Evolutionary conservation across 2,113 vertebrate genomes (phyloP), one percentile per base, ranked within the genome.

Genomic region (Cynopterus brachyotis): DNA sequence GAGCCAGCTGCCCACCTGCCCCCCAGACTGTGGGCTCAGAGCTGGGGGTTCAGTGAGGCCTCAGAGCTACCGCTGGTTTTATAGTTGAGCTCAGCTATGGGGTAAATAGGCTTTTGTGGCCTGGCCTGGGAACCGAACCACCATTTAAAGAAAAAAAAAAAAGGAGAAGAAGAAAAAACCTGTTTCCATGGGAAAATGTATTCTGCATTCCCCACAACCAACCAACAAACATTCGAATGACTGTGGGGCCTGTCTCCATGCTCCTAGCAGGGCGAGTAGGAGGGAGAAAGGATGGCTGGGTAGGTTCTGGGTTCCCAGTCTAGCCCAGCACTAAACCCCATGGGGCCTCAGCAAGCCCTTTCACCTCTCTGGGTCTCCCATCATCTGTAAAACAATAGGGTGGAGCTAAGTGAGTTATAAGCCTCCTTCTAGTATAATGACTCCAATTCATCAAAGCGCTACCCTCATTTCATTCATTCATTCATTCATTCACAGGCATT

Each of bases 61-160:
- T 96, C 97, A 42, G 92, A 95, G 93, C 96, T 96, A 97, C 88
- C 9, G 81, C 97, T 96, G 97, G 93, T 96, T 97, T 97, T 97
- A 96, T 95, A 97, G 96, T 92, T 91, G 95, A 96, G 91, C 94
- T 96, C 94, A 91, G 96, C 96, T 96, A 84, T 95, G 95, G 91
- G 91, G 93, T 97, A 97, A 98, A 98, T 97, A 97, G 97, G 96
- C 97, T 97, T 98, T 98, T 98, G 96, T 98, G 95, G 96, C 96
- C 97, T 96, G 95, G 76, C 95, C 96, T 98, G 97, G 96, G 97
- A 98, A 97, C 96, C 20, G 88, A 98, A 98, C 97, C 93, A 96
- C 60, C 76, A 84, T 98, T 96, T 37, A 55, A 90, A 93, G 50
- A 95, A 95, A 91, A 95, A 60, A 50, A 50, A 47, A 32, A 2